Conservation (phyloP, 2,888 invertebrate genomes). For the Mythimna pallens region DNA sequence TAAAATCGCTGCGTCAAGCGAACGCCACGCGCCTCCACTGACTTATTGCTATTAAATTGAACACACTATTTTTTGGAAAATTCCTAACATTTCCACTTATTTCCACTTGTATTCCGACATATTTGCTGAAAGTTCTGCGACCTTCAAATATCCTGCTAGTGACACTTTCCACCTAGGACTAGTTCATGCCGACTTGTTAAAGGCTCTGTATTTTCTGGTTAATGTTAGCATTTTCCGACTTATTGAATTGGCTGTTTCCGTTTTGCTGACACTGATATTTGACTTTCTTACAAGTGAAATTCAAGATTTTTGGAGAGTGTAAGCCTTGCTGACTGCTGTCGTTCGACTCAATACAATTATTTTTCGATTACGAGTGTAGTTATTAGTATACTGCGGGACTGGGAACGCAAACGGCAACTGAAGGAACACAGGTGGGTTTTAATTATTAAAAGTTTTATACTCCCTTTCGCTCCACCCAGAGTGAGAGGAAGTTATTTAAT, state of each 20-base stretch:
- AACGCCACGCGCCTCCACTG: slow-evolving; percentile 66
- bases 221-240: slow-evolving; percentile 25
- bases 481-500: no score
- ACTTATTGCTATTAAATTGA: slow-evolving; percentile 84
- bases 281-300: background rate
- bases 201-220: slow-evolving; percentile 16
- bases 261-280: slow-evolving; percentile 39
- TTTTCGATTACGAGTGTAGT: background rate
- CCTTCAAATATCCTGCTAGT: slow-evolving; percentile 36
- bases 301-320: background rate
- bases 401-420: no score
- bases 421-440: no score
- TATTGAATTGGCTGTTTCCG: slow-evolving; percentile 19
- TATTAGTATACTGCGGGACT: background rate
- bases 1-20: slow-evolving; percentile 77
- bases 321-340: background rate
- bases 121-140: slow-evolving; percentile 55
- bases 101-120: slow-evolving; percentile 59
- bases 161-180: slow-evolving; percentile 39
- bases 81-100: slow-evolving; percentile 62
- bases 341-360: background rate
- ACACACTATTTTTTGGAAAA: slow-evolving; percentile 72
- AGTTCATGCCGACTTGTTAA: slow-evolving; percentile 31
- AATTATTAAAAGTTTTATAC: no score
- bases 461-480: no score